Percentiles rank a stretch among this genome's conserved stretches.
Evolutionary conservation across 2,797 vertebrate genomes (phyloP).

Genomic region (Labeo calbasu): DNA sequence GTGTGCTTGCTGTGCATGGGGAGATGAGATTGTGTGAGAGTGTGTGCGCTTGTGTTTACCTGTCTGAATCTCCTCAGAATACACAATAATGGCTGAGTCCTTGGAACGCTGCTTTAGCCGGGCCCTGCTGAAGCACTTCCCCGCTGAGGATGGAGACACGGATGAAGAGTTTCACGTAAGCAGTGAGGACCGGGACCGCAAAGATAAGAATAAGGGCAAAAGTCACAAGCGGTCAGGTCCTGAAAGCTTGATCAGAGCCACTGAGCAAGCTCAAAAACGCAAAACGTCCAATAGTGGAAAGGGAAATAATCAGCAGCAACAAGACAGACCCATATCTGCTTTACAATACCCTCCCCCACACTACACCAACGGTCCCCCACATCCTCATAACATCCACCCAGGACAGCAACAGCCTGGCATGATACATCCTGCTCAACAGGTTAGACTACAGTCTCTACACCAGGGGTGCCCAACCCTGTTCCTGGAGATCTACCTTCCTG

Average conservation of each 20-base stretch:
- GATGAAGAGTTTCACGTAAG: conserved; percentile 93
- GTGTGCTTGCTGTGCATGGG: conserved; percentile 57
- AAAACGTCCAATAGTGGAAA: conserved; percentile 70
- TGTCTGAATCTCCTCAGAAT: conserved; percentile 78
- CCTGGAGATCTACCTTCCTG: too few species aligned
- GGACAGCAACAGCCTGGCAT: conserved; percentile 69
- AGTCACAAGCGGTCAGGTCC: conserved; percentile 78
- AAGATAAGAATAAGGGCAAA: conserved; percentile 87
- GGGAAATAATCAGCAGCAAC: conserved; percentile 69
- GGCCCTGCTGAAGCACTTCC: conserved; percentile 94
- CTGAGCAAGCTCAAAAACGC: conserved; percentile 80
- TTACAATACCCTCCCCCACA: conserved; percentile 64
- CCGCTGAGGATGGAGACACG: conserved; percentile 93
- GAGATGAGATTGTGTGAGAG: conserved; percentile 42
- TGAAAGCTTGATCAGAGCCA: conserved; percentile 77
- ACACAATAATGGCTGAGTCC: conserved; percentile 96
- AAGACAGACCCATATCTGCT: conserved; percentile 64
- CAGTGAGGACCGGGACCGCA: conserved; percentile 86
- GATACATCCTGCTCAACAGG: conserved; percentile 77
- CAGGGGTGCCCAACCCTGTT: too few species aligned
- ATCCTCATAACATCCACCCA: conserved; percentile 72
- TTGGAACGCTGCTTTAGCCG: conserved; percentile 94
- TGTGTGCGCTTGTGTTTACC: conserved; percentile 23
- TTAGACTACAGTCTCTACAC: conserved; percentile 43
- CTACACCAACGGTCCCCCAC: conserved; percentile 73